These are phyloP conservation scores for Pseudorhombus dupliciocellatus DNA, from an alignment of 2,113 vertebrate genomes.

Conservation along the genomic window DNA sequence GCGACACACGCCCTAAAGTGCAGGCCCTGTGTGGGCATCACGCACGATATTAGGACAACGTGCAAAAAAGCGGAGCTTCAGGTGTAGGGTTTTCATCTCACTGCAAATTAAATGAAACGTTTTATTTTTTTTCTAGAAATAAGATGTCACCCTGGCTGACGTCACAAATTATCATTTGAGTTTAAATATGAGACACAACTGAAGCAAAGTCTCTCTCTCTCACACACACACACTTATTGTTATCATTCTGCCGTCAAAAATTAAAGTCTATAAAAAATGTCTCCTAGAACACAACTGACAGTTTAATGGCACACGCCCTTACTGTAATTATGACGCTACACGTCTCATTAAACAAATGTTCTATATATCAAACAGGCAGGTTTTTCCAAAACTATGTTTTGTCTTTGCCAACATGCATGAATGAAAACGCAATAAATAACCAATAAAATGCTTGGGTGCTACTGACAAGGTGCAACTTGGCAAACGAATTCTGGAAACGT, in stretches of 20 bases:
- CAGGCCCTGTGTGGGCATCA: background rate
- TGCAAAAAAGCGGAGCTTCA: background rate
- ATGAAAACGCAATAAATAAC: background rate
- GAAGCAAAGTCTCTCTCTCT: background rate
- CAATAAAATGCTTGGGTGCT: background rate
- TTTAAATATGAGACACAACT: background rate
- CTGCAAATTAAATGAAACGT: background rate
- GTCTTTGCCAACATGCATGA: background rate
- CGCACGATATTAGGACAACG: background rate
- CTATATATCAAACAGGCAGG: too few relatives aligned
- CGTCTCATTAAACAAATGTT: background rate
- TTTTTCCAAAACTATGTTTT: background rate
- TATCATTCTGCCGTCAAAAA: background rate
- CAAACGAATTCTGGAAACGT: too few relatives aligned
- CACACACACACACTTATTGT: background rate
- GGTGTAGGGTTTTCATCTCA: background rate
- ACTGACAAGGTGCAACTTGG: background rate
- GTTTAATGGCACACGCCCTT: too few relatives aligned
- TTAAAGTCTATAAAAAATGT: background rate
- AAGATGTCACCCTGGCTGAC: background rate
- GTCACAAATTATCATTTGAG: background rate
- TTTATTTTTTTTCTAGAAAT: background rate
- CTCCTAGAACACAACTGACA: background rate
- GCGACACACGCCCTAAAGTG: slow-evolving; percentile 20
- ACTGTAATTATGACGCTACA: background rate